Evolutionary conservation across 1,140 invertebrate species (phyloP), one percentile per base, ranked within the genome.

Genomic region (Drosophila trapezifrons): DNA sequence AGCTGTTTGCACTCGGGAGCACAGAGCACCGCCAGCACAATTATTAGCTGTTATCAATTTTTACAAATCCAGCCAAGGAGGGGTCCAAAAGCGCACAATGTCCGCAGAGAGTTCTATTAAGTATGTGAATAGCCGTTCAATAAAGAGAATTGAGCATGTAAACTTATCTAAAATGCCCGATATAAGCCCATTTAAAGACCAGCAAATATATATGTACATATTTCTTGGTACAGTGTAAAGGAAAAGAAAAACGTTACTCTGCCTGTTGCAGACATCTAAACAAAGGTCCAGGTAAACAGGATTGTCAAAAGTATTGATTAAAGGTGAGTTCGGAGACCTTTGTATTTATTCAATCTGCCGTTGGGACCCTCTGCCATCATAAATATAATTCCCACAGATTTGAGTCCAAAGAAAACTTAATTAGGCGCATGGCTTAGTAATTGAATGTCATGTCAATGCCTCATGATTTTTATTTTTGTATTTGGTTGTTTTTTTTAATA

Each of bases 371-470:
- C 20, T 49, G 59, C 17, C 52, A 17, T 43, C 35, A 40, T 15
- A 20, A 37, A 49, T 43, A 65, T 40, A 65, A 52, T 69, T 43
- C 20, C 20, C 17, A 15, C 10, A 37, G 18, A 35, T 43, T 35
- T 20, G 65, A 17, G 59, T 25, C 62, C 62, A 32, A 27, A 27
- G 37, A 17, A 43, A 64, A 69, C 37, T 52, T 32, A 69, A 37
- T 37, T 56, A 71, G 27, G 67, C 47, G 22, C 22, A 57, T 49
- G 38, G 55, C 29, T 46, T 46, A 52, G 9, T 74, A 80, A 80
- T 82, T 86, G 83, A 87, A 87, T 82, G 82, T 80, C 83, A 76
- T 87, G 80, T 76, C 64, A 82, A 85, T 85, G 75, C 60, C 78
- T 76, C 80, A 51, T 72, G 72, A 76, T 76, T 84, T 76, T 74